Evolutionary conservation across 1,140 invertebrate genomes (phyloP), one percentile per base, ranked within the genome.

Genomic region (Zaprionus lachaisei): DNA sequence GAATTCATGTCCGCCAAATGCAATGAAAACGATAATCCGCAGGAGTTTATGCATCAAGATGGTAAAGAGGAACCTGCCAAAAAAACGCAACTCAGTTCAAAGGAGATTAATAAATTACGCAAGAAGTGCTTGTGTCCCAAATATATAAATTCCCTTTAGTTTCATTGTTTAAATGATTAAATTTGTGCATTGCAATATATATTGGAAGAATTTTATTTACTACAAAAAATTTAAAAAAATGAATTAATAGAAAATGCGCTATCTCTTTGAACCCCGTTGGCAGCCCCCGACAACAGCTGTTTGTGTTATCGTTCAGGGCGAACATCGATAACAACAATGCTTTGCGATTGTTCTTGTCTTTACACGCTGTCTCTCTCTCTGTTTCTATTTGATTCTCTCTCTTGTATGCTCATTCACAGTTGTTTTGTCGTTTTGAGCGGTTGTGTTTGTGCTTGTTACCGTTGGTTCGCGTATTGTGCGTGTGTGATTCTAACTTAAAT

Each of bases 101-200:
- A 47, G 41, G 41, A 65, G 15, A 24, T 20, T 6, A 81, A 81
- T 37, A 57, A 34, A 7, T 11, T 11, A 4, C 65, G 58, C 17
- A 81, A 73, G 28, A 89, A 89, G n/a, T 89, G 85, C 60, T 37
- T 55, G 14, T 89, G 85, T 15, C 85, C 86, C 22, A 91, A 90
- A 66, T 90, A 66, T 24, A 1, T 67, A 0, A 79, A 71, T 24
- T 84, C 81, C 9, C 6, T 83, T 1, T 61, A 72, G 37, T 69
- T 60, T 60, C 5, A 24, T 41, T 60, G 44, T 34, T 41, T 11
- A 17, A 54, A n/a, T 17, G 22, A 12, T 51, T 24, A 11, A 67
- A 37, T 47, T 17, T 63, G 20, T 17, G 17, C 2, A 55, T 12
- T 55, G 38, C 11, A 61, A 17, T 49, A 47, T 20, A 47, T 47